Base-by-base conservation (phyloP, 2,797 vertebrate genomes). In the Octomys mimax region DNA sequence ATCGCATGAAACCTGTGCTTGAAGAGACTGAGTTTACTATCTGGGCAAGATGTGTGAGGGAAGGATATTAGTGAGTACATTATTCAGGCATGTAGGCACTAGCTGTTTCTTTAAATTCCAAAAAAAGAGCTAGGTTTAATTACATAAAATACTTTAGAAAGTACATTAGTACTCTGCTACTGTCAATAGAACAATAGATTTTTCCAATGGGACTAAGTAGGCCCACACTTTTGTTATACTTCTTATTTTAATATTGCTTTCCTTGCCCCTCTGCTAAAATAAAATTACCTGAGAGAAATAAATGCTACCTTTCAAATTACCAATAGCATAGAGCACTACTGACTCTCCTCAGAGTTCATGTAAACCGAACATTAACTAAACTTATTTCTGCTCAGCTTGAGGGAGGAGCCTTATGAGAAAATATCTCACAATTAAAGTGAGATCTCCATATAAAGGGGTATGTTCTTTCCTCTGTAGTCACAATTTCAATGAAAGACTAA, bases 241-340 rank as follows among this genome's bases (percentile, higher is more conserved):
- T 96, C 85, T 95, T 84, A 91, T 91, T 95, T 96, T 96, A 96
- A 97, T 93, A 96, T 94, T 89, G 62, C 62, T 91, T 94, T 83
- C 18, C 54, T 87, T 62, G 92, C 62, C 73, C 73, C 73, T 93
- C 77, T 93, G 87, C 75, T 94, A 89, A 88, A 91, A 80, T 84
- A 91, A 91, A 95, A 96, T 95, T 91, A 96, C 96, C 86, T 92
- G 71, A 57, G 91, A 96, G 93, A 97, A 97, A 97, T 96, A 91
- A 88, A 96, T 75, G 87, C 36, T 85, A 92, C 81, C 88, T 79
- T 97, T 79, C 10, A 5, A 96, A 96, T 94, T 91, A 85, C 59
- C 73, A 95, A 88, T 33, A 92, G 46, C 92, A 93, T 64, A 66
- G 75, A 92, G 33, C n/a, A 92, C 82, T 77, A 46, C 0, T 18